phyloP scores from a whole-genome alignment of 1,140 invertebrate genomes.

The Charaxes varanes region DNA sequence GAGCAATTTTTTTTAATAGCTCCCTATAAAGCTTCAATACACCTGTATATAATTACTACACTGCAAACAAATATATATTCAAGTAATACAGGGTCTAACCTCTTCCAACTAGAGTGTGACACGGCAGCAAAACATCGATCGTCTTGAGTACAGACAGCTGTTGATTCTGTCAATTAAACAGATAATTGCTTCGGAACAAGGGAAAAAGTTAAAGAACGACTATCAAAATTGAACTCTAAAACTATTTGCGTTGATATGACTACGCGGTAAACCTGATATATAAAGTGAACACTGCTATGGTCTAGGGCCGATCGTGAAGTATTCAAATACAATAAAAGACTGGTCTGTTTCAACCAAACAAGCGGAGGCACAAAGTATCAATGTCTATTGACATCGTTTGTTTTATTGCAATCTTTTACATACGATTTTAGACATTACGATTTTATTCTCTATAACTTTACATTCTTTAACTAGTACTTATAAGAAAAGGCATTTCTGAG shows the following conservation, averaged over 20 bases:
- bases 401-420: no score
- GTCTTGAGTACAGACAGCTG: slow-evolving; percentile 36
- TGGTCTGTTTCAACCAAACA: no score
- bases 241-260: slow-evolving; percentile 52
- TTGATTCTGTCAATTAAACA: slow-evolving; percentile 42
- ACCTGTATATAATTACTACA: no score
- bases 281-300: slow-evolving; percentile 51
- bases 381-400: no score
- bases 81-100: neutral
- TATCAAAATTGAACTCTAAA: slow-evolving; percentile 38
- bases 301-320: slow-evolving; percentile 20
- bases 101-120: slow-evolving; percentile 5
- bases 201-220: slow-evolving; percentile 14
- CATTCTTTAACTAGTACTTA: no score
- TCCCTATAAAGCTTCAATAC: no score
- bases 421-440: no score
- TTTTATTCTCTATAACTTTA: no score
- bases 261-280: slow-evolving; percentile 44
- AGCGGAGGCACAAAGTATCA: no score
- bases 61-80: neutral
- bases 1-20: no score
- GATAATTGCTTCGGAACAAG: slow-evolving; percentile 20
- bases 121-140: neutral
- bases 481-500: no score
- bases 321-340: no score